Evolutionary conservation across 2,888 invertebrate genomes (phyloP).

Genomic region (Adelognathus sp.): DNA sequence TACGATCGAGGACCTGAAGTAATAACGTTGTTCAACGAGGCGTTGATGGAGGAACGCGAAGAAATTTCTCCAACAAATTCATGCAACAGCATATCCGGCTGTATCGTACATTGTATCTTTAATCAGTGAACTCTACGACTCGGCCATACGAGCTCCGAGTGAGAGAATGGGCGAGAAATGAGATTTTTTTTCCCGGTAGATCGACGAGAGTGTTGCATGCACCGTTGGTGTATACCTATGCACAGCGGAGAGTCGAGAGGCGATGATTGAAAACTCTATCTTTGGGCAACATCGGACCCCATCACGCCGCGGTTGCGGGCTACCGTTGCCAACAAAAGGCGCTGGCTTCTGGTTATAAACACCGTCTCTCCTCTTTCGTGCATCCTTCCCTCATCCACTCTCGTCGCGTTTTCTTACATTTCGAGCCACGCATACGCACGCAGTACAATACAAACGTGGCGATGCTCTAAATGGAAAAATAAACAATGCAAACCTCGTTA

Average conservation of each 20-base stretch:
- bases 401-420: constrained; percentile 2
- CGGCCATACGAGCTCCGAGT: neutral
- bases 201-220: constrained; percentile 10
- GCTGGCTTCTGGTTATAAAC: constrained; percentile 59
- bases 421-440: neutral
- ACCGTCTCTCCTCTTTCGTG: constrained; percentile 16
- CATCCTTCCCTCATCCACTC: neutral
- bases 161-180: neutral
- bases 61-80: constrained; percentile 45
- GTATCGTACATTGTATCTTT: constrained; percentile 48
- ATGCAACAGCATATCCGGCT: constrained; percentile 16
- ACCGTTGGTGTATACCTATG: neutral
- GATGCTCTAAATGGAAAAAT: constrained; percentile 72
- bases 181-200: constrained; percentile 41
- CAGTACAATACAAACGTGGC: neutral
- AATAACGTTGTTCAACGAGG: constrained; percentile 44
- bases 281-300: constrained; percentile 62
- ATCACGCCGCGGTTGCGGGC: constrained; percentile 62
- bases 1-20: neutral
- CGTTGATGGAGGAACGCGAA: constrained; percentile 47
- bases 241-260: constrained; percentile 5
- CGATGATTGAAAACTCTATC: constrained; percentile 66
- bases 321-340: constrained; percentile 63
- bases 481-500: constrained; percentile 78
- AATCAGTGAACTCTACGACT: constrained; percentile 46